Evolutionary conservation across 2,113 vertebrate species (phyloP).

Genomic region (Herpailurus yagouaroundi): DNA sequence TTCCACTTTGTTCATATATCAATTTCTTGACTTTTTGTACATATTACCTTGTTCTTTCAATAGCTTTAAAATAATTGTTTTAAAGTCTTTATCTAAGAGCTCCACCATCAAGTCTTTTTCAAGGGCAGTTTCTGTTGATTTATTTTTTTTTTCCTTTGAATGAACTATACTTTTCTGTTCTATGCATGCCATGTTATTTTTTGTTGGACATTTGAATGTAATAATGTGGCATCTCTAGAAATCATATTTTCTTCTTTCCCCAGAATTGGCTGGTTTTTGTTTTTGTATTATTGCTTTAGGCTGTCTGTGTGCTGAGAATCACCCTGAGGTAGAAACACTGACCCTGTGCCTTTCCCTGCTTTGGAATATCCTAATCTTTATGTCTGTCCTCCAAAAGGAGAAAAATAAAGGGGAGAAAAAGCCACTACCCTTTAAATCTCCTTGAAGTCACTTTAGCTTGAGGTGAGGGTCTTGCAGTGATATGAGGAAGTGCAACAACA

Average conservation of each 20-base stretch:
- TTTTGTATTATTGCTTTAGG: not conserved
- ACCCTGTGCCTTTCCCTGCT: not conserved
- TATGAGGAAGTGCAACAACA: not conserved
- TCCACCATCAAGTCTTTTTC: not conserved
- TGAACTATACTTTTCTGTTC: not conserved
- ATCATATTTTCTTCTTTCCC: not conserved
- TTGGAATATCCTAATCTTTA: not conserved
- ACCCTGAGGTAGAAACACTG: not conserved
- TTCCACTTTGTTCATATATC: not conserved
- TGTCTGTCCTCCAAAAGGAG: not conserved
- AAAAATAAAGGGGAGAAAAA: not conserved
- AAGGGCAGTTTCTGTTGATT: not conserved
- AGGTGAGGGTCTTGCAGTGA: not conserved
- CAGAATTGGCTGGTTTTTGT: not conserved
- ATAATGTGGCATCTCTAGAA: not conserved
- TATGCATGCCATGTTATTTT: not conserved
- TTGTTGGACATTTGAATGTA: not conserved
- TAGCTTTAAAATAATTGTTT: not conserved
- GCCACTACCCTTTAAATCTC: not conserved
- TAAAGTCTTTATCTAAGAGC: not conserved
- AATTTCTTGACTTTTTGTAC: not conserved
- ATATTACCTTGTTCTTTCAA: not conserved
- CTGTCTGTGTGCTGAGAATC: not conserved
- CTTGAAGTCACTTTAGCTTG: not conserved
- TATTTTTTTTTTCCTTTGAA: not conserved